phyloP scores from a whole-genome alignment of 2,113 vertebrate genomes.

The Otolemur garnettii region DNA sequence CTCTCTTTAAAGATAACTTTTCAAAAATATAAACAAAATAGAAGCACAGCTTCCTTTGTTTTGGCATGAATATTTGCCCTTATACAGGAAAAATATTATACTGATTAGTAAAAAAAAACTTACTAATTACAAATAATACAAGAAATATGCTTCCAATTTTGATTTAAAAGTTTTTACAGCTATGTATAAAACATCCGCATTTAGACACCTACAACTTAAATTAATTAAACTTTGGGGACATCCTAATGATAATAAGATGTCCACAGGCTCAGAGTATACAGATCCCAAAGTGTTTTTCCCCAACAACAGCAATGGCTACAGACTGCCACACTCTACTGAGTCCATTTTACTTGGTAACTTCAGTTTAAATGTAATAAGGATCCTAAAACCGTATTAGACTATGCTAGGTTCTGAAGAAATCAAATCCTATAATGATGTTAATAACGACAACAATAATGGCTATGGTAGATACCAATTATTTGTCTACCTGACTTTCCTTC shows the following conservation, averaged over 20 bases:
- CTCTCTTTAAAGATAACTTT: conserved; percentile 55
- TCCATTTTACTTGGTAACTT: neutral
- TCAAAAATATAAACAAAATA: conserved; percentile 49
- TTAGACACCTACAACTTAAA: conserved; percentile 16
- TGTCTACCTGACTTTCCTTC: neutral
- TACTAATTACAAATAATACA: neutral
- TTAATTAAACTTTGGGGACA: neutral
- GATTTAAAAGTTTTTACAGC: conserved; percentile 9
- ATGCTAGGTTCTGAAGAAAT: neutral
- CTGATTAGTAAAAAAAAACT: neutral
- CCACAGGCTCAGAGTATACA: neutral
- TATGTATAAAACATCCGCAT: neutral
- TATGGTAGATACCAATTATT: neutral
- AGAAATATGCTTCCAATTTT: neutral
- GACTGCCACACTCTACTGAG: neutral
- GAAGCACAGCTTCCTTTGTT: conserved; percentile 31
- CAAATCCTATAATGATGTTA: neutral
- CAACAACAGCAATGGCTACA: neutral
- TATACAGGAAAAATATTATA: neutral
- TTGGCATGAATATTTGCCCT: conserved; percentile 35
- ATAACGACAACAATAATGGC: neutral
- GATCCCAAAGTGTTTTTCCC: neutral
- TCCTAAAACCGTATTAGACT: neutral
- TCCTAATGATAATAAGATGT: conserved; percentile 41
- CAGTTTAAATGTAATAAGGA: neutral